These are phyloP conservation scores for Lithophane socia DNA, from an alignment of 2,888 invertebrate genomes.

Conservation along the genomic window DNA sequence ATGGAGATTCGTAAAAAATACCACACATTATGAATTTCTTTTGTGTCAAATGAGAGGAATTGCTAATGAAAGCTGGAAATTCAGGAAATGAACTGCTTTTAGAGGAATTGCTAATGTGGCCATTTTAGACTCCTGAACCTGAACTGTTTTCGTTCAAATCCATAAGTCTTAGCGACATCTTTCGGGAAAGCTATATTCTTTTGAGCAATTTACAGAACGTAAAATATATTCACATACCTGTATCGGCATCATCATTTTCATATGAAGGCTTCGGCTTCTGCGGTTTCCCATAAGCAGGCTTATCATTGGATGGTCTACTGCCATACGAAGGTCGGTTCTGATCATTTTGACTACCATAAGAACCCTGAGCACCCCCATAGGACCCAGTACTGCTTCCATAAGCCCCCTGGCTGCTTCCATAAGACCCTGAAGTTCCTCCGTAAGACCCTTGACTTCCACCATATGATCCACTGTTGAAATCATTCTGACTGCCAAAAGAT, in stretches of 20 bases:
- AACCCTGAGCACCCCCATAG: slow-evolving; percentile 31
- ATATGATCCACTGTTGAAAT: slow-evolving; percentile 35
- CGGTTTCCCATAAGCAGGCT: slow-evolving; percentile 55
- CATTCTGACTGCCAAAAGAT: slow-evolving; percentile 28
- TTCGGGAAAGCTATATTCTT: no score
- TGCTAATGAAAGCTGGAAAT: no score
- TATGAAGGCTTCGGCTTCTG: slow-evolving; percentile 61
- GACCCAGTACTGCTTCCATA: slow-evolving; percentile 45
- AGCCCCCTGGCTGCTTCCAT: slow-evolving; percentile 25
- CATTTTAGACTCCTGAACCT: no score
- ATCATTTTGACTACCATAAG: slow-evolving; percentile 35
- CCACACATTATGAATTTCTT: no score
- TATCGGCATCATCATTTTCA: slow-evolving; percentile 47
- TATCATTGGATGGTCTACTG: slow-evolving; percentile 27
- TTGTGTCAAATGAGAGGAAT: no score
- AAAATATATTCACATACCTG: slow-evolving; percentile 17
- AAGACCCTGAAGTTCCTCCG: slow-evolving; percentile 31
- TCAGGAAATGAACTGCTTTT: no score
- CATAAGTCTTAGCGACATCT: no score
- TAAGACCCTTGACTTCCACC: slow-evolving; percentile 39
- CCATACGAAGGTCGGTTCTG: slow-evolving; percentile 56
- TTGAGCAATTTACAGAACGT: no score
- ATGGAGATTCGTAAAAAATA: no score
- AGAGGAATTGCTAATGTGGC: no score
- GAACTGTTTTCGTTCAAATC: no score